Evolutionary conservation across 2,797 vertebrate genomes (phyloP), one percentile per base, ranked within the genome.

Genomic region (Dendrocincla fuliginosa): DNA sequence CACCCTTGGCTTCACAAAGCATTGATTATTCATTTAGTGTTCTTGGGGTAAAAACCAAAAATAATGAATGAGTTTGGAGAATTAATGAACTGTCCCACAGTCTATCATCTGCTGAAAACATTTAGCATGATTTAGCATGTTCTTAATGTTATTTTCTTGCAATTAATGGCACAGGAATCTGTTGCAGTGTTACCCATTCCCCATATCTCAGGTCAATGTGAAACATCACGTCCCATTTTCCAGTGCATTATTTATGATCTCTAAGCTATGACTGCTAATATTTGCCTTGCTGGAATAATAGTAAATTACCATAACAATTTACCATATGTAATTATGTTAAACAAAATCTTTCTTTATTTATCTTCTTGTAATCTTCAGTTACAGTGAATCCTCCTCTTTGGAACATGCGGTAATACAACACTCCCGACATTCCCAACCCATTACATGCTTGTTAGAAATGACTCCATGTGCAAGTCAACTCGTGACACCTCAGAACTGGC

Each of bases 271-370:
- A 69, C 95, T 91, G 76, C 84, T 90, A 93, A 90, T 94, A 94
- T 93, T 90, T 96, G 91, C 79, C 82, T 87, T 90, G 67, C 35
- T 75, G 68, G 59, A 94, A 84, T 42, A 91, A 86, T 35, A 93
- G 93, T 82, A 95, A 96, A 96, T 93, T 89, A 92, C 83, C 88
- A 84, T 88, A 95, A 92, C 84, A 77, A 91, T 70, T 95, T 93
- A 95, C 86, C 67, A 77, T 87, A 93, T n/a, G 69, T 42, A 95
- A 94, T 93, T 89, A 95, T 18, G 57, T 81, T 93, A 82, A 97
- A 94, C 76, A 93, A 87, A 92, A 89, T 67, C 75, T 41, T 70
- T 44, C 69, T 71, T 89, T 83, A 69, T 96, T 94, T 96, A 94
- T 93, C 89, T 95, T 59, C 47, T 50, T 79, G 89, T 70, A 86